Base-by-base conservation (phyloP, 1,140 invertebrate species). In the Drosophila bifasciata region DNA sequence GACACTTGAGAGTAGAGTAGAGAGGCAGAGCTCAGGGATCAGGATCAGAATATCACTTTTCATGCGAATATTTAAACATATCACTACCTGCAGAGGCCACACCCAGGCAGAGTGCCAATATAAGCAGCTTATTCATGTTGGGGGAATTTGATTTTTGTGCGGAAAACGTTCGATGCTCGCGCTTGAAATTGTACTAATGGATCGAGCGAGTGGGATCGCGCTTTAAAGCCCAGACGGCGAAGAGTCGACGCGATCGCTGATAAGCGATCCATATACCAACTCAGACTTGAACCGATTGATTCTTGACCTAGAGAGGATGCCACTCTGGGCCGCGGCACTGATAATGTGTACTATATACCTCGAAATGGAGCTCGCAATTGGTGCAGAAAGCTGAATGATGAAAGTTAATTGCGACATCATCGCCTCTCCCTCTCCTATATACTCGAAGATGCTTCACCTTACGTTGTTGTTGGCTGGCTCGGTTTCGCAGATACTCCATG, bases 301-400 rank as follows among this genome's bases (percentile, higher is more conserved):
- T 73, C 73, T 89, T 90, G 88, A 90, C 88, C 88, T 88, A 90
- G 81, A 90, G 76, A 77, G 57, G 58, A 77, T 84, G 75, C 53
- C 61, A 71, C 60, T 74, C 39, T 40, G 23, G 52, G 74, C 25
- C 41, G 28, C 36, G 67, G 32, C 66, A 74, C 64, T 64, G 76
- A 79, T 79, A 79, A 58, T 62, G 48, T 58, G 13, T 15, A 17
- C 46, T 56, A 50, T 64, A 32, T 56, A 39, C 28, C 7, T 40
- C 39, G 36, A 62, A 76, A 67, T 76, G 41, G 64, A 72, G 52
- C 59, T 83, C 59, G 79, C 46, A 83, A 88, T 88, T 88, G 75
- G 84, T 88, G 83, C 83, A 88, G 83, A 88, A 89, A 88, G 59
- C 68, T 63, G 63, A 72, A 62, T 81, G 66, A 83, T 79, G 75